A percentile compares a stretch with the other conserved stretches of the same genome.
Conservation (phyloP, 1,140 invertebrate genomes). For the Bombus waltoni region DNA sequence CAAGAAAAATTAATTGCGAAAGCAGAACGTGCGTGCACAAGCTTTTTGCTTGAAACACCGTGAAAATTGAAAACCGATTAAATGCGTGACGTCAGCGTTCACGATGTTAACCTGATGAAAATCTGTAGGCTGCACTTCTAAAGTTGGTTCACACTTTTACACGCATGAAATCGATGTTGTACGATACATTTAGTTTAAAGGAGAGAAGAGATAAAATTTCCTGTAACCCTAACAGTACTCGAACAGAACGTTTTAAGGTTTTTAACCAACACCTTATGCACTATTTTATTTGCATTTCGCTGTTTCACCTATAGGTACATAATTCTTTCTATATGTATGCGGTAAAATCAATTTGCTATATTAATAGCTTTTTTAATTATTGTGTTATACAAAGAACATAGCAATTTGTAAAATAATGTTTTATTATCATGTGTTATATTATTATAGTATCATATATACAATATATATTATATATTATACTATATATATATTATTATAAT, state of each 20-base stretch:
- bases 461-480: no score
- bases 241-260: not conserved
- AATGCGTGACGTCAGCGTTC: not conserved
- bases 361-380: no score
- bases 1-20: constrained; percentile 6
- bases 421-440: no score
- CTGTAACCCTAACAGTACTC: not conserved
- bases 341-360: no score
- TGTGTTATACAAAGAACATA: no score
- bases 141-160: not conserved
- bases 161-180: not conserved
- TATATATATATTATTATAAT: no score
- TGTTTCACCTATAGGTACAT: no score
- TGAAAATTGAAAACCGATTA: constrained; percentile 11
- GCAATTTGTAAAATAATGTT: no score
- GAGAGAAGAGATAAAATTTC: not conserved
- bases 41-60: not conserved
- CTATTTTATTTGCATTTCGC: not conserved
- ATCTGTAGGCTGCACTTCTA: not conserved
- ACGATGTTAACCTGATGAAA: not conserved
- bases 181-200: not conserved
- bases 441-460: no score
- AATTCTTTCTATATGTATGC: no score
- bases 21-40: not conserved
- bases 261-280: not conserved